Evolutionary conservation across 2,888 invertebrate species (phyloP), one percentile per base, ranked within the genome.

Genomic region (Masnerella sp.): DNA sequence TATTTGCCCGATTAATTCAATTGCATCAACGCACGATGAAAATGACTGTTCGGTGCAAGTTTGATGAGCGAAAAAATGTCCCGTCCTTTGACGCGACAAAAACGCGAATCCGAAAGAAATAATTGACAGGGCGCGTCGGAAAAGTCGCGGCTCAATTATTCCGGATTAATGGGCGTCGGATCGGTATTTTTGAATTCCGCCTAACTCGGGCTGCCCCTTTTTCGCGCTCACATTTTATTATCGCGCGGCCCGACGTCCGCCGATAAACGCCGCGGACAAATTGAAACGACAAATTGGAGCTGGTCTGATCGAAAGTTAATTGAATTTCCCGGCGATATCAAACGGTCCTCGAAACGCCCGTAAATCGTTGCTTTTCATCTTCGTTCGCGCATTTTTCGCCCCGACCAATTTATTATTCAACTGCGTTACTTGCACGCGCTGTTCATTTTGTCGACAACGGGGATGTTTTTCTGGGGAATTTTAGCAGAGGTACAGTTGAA

Each of bases 261-360:
- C 64, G 59, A 65, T 71, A 56, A 61, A 70, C 54, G 54, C 43
- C 25, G 42, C 61, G 11, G 42, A 38, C 5, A 71, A 71, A 71
- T 64, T 64, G 62, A 62, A 71, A 64, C 64, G 64, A 71, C 71
- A 71, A 71, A 71, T 64, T 64, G 64, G 51, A 71, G 18, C 43
- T 56, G 47, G 56, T 42, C 43, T 32, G 47, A 45, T 49, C 56
- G 58, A 64, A 71, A 64, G 34, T 45, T 71, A 71, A 71, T 71
- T 58, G 54, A 58, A 71, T 71, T 58, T 43, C 5, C 36, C 25
- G 38, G 14, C 15, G 32, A 40, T 32, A 62, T 56, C 12, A 47
- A 62, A 54, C 30, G 51, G 17, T 17, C 12, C 20, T 5, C 28
- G 42, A 51, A 59, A 59, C 36, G 14, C 43, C 45, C 43, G 45